These are phyloP conservation scores for Tenthredo distinguenda DNA, from an alignment of 2,888 invertebrate genomes.

Conservation along the genomic window DNA sequence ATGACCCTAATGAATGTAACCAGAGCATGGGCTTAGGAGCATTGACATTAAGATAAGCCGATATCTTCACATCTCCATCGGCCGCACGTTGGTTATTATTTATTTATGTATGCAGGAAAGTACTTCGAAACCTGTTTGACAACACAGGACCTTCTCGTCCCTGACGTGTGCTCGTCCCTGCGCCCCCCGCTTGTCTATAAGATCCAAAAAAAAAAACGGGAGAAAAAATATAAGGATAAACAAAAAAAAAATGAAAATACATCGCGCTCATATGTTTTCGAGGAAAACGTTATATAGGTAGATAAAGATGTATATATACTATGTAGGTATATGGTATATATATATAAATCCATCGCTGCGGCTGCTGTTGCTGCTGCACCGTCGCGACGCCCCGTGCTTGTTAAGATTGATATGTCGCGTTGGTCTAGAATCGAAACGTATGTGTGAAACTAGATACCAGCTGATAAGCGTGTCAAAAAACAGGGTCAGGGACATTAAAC, in stretches of 20 bases:
- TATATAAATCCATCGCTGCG: not conserved
- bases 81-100: conserved; percentile 71
- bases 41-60: conserved; percentile 73
- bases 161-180: conserved; percentile 60
- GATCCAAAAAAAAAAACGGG: not conserved
- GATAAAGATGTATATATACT: not conserved
- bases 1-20: conserved; percentile 74
- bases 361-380: not conserved
- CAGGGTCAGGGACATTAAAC: not conserved
- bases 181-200: not conserved
- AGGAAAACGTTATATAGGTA: not conserved
- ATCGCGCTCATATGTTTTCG: not conserved
- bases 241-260: not conserved
- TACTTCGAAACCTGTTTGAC: conserved; percentile 71
- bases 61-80: conserved; percentile 69
- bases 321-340: too few relatives aligned
- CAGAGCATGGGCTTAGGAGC: conserved; percentile 65
- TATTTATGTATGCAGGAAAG: conserved; percentile 72
- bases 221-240: not conserved
- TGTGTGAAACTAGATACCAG: not conserved
- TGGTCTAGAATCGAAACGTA: not conserved
- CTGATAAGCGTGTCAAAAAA: conserved; percentile 9
- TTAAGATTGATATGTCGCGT: conserved; percentile 5
- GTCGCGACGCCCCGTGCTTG: conserved; percentile 6
- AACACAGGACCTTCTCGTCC: conserved; percentile 63